Base-by-base conservation (phyloP, 2,113 vertebrate genomes). In the Pachyramphus minor region DNA sequence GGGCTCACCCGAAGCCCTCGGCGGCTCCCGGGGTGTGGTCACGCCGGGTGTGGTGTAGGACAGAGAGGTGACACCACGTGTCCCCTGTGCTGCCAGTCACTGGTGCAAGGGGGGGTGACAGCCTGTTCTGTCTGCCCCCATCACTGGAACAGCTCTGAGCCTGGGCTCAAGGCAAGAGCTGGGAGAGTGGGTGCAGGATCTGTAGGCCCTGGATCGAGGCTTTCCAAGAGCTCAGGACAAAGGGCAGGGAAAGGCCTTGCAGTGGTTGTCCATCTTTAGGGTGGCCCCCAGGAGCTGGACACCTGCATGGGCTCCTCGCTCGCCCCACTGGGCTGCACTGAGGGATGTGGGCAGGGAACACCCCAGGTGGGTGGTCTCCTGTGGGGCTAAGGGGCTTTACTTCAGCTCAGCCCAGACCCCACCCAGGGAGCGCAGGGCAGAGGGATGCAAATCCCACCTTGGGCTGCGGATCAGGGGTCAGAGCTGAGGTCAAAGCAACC, bases 241-340 rank as follows among this genome's bases (percentile, higher is more conserved):
- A 62, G 25, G 58, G 39, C 9, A 52, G 25, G 25, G 58, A 56
- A 87, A 73, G 44, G 44, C 47, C 28, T 33, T 22, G 47, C 62
- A 72, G 62, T 6, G 3, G 14, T 53, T 2, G 2, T 12, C 56
- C 66, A n/a, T n/a, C 53, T 68, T 47, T 13, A 53, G 72, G 37
- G 28, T 14, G 28, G 25, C 4, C 37, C 41, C 71, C 7, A 6
- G 39, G 53, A 74, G 33, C 0, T 16, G 56, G 64, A 59, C 0
- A 31, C 37, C 33, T 63, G 39, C 30, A 12, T 1, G 31, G 88
- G 72, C 42, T 80, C 41, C 72, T 86, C 5, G 1, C 39, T 84
- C 0, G 0, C 16, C 27, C 25, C 1, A 30, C 20, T 1, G 10
- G 71, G 75, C 28, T 64, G 56, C 24, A 13, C 3, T 1, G 1